A percentile compares a stretch with the other conserved stretches of the same genome.
These are phyloP conservation scores for Ceratina australensis DNA, from an alignment of 1,140 invertebrate species.

Conservation along the genomic window DNA sequence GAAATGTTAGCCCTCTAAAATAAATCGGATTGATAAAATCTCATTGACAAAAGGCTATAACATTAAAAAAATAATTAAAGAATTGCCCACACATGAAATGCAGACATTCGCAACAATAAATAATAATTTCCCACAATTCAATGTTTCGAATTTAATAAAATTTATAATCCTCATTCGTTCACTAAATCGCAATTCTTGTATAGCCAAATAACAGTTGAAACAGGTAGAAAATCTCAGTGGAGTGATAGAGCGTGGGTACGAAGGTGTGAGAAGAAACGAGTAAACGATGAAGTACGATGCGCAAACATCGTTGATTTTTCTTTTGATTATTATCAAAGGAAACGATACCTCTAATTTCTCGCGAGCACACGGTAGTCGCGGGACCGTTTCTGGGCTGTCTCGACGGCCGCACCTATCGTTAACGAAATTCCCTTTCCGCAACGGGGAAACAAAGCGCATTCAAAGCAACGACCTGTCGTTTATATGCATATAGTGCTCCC, in stretches of 20 bases:
- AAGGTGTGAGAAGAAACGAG: neutral
- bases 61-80: neutral
- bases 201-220: neutral
- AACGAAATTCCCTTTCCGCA: constrained; percentile 53
- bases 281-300: neutral
- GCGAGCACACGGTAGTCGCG: neutral
- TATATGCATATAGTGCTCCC: constrained; percentile 55
- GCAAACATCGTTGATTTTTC: neutral
- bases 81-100: neutral
- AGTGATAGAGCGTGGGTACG: no score
- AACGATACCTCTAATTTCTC: constrained; percentile 25
- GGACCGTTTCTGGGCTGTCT: constrained; percentile 14
- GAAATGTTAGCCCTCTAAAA: neutral
- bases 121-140: no score
- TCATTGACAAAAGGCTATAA: neutral
- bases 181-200: no score
- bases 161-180: no score
- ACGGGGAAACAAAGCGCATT: constrained; percentile 58
- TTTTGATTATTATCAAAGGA: constrained; percentile 23
- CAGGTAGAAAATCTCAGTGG: neutral
- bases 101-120: no score
- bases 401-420: constrained; percentile 38
- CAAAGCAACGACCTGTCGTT: constrained; percentile 57
- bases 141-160: no score
- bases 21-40: neutral